Evolutionary conservation across 1,140 invertebrate species (phyloP).

Genomic region (Babylonia areolata): DNA sequence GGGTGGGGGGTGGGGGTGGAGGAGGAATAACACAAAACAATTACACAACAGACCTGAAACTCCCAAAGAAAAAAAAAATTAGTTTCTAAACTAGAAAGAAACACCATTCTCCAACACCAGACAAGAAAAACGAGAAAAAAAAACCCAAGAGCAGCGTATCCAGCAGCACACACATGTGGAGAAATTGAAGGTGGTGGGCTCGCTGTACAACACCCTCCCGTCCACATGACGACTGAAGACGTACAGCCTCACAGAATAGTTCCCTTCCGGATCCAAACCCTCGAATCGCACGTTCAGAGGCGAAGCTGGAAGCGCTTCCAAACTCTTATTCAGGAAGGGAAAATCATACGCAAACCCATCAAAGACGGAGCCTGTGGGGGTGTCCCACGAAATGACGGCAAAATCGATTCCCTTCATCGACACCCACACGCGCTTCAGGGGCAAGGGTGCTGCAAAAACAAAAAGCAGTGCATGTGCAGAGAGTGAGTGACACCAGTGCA

Average conservation of each 20-base stretch:
- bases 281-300: slow-evolving; percentile 26
- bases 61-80: background rate
- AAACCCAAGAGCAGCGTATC: background rate
- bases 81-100: background rate
- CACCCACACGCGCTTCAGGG: slow-evolving; percentile 44
- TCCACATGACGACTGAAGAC: slow-evolving; percentile 24
- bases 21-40: background rate
- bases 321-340: slow-evolving; percentile 29
- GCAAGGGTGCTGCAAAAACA: slow-evolving; percentile 54
- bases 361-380: slow-evolving; percentile 36
- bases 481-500: background rate
- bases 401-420: slow-evolving; percentile 44
- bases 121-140: background rate
- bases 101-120: no score
- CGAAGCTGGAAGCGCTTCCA: slow-evolving; percentile 21
- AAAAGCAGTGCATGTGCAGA: background rate
- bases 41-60: background rate
- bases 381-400: slow-evolving; percentile 52
- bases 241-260: slow-evolving; percentile 44
- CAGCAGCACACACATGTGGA: slow-evolving; percentile 46
- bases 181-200: slow-evolving; percentile 40
- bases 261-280: slow-evolving; percentile 37
- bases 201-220: slow-evolving; percentile 37
- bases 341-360: slow-evolving; percentile 45
- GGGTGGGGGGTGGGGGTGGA: no score